phyloP scores from a whole-genome alignment of 2,113 vertebrate genomes.

The Neofelis nebulosa region DNA sequence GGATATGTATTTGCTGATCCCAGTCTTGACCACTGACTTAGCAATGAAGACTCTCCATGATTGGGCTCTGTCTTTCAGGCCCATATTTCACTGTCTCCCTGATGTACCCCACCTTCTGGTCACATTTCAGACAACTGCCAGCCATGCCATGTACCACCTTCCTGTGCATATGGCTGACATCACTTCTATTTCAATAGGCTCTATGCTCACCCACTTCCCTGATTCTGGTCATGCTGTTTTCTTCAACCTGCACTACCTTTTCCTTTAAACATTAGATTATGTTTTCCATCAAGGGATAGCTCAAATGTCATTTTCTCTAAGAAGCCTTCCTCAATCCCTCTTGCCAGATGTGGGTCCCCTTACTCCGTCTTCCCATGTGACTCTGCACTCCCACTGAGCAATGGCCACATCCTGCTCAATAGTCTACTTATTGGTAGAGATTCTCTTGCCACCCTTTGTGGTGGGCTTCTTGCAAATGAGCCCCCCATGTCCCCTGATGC shows the following conservation, averaged over 20 bases:
- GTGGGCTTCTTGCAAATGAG: background rate
- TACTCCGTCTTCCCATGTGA: background rate
- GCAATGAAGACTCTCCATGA: background rate
- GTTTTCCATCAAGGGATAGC: background rate
- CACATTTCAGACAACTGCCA: background rate
- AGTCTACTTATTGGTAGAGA: background rate
- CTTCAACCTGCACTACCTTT: background rate
- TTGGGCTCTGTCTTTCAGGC: background rate
- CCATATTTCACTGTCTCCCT: background rate
- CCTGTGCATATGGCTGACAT: fast-evolving
- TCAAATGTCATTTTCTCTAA: background rate
- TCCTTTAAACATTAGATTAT: background rate
- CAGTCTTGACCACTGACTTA: background rate
- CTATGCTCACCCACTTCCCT: background rate
- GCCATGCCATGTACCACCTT: background rate
- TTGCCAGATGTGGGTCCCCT: background rate
- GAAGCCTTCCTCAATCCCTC: background rate
- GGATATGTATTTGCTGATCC: background rate
- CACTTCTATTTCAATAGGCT: background rate
- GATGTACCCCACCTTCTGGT: background rate
- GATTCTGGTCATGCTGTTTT: background rate
- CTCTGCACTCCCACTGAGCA: background rate
- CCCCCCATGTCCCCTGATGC: fast-evolving
- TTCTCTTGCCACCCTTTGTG: fast-evolving
- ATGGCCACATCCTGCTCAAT: too few species aligned